These are phyloP conservation scores for Galemys pyrenaicus DNA, from an alignment of 2,113 vertebrate species.

Conservation along the genomic window DNA sequence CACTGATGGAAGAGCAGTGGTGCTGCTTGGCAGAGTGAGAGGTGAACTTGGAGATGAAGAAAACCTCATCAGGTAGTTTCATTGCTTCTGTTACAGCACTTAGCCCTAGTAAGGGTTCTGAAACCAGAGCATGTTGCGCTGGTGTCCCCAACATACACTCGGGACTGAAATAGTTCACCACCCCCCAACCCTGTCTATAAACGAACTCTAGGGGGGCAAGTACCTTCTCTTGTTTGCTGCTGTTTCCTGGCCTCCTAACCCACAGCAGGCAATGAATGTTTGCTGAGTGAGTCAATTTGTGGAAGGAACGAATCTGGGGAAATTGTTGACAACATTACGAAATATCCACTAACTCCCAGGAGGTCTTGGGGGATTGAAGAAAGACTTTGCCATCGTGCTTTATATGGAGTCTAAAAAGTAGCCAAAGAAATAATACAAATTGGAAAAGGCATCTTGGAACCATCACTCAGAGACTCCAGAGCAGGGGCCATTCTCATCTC, in stretches of 20 bases:
- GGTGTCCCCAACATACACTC: not conserved
- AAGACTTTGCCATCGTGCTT: not conserved
- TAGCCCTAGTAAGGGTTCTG: not conserved
- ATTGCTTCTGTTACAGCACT: constrained; percentile 56
- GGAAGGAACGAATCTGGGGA: not conserved
- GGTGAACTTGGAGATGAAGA: constrained; percentile 30
- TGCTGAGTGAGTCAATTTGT: not conserved
- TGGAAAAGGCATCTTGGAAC: not conserved
- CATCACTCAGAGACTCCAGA: not conserved
- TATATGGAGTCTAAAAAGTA: not conserved
- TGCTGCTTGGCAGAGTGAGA: not conserved
- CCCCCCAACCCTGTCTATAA: not conserved
- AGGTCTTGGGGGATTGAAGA: not conserved
- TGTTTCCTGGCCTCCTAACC: not conserved
- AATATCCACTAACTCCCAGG: not conserved
- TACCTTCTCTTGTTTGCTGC: not conserved
- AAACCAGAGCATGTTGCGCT: not conserved
- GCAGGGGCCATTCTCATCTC: rapidly evolving
- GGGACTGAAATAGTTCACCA: not conserved
- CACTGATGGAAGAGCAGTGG: not conserved
- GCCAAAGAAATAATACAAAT: not conserved
- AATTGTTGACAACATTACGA: not conserved
- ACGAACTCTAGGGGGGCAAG: not conserved
- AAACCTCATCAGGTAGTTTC: constrained; percentile 39
- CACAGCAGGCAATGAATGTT: rapidly evolving